Conservation (phyloP, 2,888 invertebrate genomes). For the Tinea pellionella region DNA sequence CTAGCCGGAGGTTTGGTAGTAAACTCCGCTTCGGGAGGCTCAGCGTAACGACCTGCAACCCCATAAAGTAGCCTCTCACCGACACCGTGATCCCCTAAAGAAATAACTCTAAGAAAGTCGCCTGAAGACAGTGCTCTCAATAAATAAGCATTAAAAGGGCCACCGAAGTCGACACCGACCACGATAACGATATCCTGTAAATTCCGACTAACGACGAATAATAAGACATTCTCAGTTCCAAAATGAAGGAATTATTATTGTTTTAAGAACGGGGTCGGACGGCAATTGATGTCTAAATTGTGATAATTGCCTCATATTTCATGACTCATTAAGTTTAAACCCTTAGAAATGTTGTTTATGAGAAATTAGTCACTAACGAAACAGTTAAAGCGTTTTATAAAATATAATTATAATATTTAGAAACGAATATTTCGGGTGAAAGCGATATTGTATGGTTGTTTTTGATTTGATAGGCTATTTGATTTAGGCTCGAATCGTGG, state of each 20-base stretch:
- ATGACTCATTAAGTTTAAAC: constrained; percentile 16
- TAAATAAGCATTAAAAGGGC: constrained; percentile 63
- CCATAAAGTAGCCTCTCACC: constrained; percentile 43
- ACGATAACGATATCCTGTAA: constrained; percentile 41
- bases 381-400: background rate
- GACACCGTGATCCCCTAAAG: constrained; percentile 51
- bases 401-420: background rate
- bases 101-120: constrained; percentile 37
- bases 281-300: constrained; percentile 46
- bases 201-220: constrained; percentile 26
- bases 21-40: constrained; percentile 9
- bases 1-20: background rate
- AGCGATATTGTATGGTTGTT: background rate
- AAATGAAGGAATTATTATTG: constrained; percentile 25
- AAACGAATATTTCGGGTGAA: background rate
- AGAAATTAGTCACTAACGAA: background rate
- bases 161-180: constrained; percentile 28
- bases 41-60: constrained; percentile 22
- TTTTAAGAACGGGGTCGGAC: constrained; percentile 19
- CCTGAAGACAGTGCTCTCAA: constrained; percentile 47
- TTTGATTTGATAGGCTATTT: background rate
- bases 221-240: constrained; percentile 8
- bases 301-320: constrained; percentile 47
- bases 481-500: too few species aligned
- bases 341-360: background rate